Evolutionary conservation across 2,113 vertebrate genomes (phyloP).

Genomic region (Rallus limicola): DNA sequence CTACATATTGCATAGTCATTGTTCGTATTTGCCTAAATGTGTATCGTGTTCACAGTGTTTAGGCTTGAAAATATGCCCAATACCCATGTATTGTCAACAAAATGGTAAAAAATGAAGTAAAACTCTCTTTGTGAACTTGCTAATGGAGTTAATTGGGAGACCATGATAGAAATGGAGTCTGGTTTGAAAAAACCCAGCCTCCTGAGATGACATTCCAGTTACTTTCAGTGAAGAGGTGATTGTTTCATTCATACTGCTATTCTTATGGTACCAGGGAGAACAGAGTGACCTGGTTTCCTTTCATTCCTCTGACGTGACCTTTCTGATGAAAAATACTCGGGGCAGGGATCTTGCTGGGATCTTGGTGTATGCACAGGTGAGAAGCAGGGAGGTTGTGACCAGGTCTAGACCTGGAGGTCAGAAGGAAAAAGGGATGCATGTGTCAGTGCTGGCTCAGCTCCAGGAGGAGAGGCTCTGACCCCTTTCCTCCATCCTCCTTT

Average conservation of each 20-base stretch:
- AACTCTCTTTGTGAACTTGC: background rate
- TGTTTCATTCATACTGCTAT: background rate
- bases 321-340: background rate
- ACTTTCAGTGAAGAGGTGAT: background rate
- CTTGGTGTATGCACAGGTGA: background rate
- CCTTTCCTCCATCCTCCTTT: background rate
- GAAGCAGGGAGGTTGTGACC: background rate
- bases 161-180: background rate
- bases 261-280: rapidly evolving
- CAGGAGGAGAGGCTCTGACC: background rate
- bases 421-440: background rate
- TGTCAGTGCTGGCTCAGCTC: background rate
- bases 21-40: background rate
- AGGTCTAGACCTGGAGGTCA: background rate
- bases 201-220: background rate
- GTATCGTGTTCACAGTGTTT: background rate
- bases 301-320: background rate
- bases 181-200: background rate
- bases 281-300: background rate
- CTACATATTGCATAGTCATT: background rate
- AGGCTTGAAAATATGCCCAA: background rate
- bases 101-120: background rate
- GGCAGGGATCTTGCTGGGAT: background rate
- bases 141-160: background rate
- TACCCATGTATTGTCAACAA: background rate